Conservation (phyloP, 2,888 invertebrate genomes). For the Mayetiola destructor region DNA sequence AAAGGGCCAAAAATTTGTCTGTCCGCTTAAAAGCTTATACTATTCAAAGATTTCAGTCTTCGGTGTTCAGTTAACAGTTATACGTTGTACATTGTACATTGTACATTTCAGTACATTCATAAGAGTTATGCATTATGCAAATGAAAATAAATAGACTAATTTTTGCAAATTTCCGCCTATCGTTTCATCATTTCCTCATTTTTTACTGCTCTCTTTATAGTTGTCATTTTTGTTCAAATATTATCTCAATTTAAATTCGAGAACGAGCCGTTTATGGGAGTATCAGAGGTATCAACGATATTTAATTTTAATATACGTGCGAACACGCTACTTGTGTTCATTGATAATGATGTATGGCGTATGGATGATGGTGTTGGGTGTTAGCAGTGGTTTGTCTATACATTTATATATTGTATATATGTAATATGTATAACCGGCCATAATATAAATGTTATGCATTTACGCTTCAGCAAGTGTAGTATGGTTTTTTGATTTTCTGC, state of each 20-base stretch:
- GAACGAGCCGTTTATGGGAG: neutral
- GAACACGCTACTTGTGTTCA: neutral
- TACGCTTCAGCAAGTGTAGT: slow-evolving; percentile 4
- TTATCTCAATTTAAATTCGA: neutral
- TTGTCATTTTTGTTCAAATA: neutral
- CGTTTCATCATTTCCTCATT: neutral
- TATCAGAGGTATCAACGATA: slow-evolving; percentile 8
- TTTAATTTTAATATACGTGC: slow-evolving; percentile 10
- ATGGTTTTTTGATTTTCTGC: slow-evolving; percentile 1
- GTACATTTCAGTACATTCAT: neutral
- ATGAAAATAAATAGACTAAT: slow-evolving; percentile 10
- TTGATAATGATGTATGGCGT: neutral
- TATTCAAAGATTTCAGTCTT: too few relatives aligned
- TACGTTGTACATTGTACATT: too few relatives aligned
- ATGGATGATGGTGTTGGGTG: neutral
- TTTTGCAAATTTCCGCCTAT: slow-evolving; percentile 12
- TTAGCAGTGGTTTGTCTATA: too few relatives aligned
- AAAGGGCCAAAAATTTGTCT: too few relatives aligned
- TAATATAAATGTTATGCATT: slow-evolving; percentile 9
- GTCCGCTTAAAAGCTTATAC: too few relatives aligned
- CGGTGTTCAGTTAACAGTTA: too few relatives aligned
- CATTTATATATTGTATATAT: too few relatives aligned
- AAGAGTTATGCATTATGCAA: slow-evolving; percentile 2
- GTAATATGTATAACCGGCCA: too few relatives aligned
- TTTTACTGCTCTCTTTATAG: too few relatives aligned